Conservation (phyloP, 2,797 vertebrate species). For the Diceros bicornis region DNA sequence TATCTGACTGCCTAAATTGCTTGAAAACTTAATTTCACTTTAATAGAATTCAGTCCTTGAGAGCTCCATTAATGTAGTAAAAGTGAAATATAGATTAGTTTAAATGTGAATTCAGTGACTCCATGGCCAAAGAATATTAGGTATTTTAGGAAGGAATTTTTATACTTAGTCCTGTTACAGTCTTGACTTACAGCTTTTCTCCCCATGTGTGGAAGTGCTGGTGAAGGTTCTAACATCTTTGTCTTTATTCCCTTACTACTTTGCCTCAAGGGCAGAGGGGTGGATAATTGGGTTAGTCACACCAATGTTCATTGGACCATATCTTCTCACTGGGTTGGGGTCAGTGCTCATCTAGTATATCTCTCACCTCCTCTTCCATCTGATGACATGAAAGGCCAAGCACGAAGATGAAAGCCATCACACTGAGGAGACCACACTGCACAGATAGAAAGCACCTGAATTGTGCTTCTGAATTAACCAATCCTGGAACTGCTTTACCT, state of each 20-base stretch:
- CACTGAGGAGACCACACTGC: not conserved
- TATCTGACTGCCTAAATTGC: conserved; percentile 56
- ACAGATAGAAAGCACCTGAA: not conserved
- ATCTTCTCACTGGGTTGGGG: not conserved
- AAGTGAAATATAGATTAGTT: conserved; percentile 63
- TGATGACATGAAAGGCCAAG: not conserved
- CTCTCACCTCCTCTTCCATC: not conserved
- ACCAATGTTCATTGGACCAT: not conserved
- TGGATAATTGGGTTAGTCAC: not conserved
- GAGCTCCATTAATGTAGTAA: not conserved
- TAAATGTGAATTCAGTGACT: conserved; percentile 65
- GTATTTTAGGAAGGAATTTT: conserved; percentile 56
- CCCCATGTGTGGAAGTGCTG: not conserved
- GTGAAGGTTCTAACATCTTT: not conserved
- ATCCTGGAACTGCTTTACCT: not conserved
- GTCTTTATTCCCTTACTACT: conserved; percentile 25
- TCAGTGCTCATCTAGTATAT: not conserved
- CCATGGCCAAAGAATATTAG: conserved; percentile 40
- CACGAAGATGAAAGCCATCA: not conserved
- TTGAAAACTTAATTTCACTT: conserved; percentile 72
- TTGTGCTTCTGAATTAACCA: not conserved
- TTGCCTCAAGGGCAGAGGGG: not conserved
- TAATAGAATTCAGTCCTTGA: conserved; percentile 50
- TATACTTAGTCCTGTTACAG: conserved; percentile 35
- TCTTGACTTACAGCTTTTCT: not conserved